phyloP scores from a whole-genome alignment of 2,797 vertebrate species.

The Okamejei kenojei region DNA sequence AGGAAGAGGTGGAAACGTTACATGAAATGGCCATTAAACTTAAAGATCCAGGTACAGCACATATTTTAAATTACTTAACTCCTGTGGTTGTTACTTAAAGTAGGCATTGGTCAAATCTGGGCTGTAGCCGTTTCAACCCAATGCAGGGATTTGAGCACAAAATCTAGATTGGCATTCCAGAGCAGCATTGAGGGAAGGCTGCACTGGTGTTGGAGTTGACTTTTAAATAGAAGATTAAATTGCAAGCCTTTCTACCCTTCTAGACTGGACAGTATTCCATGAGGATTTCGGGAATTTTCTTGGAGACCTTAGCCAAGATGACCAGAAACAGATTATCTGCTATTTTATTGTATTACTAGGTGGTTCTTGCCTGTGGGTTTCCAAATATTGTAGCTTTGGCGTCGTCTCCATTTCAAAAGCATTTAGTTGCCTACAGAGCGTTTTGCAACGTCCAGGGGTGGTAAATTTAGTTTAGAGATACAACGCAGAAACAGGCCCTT shows the following conservation, averaged over 20 bases:
- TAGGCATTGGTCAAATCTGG: neutral
- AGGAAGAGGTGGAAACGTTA: slow-evolving; percentile 88
- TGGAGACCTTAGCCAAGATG: neutral
- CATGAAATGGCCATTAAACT: slow-evolving; percentile 83
- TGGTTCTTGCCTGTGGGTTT: neutral
- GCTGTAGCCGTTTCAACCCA: neutral
- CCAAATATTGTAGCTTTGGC: neutral
- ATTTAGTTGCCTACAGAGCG: neutral
- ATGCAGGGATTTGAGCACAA: neutral
- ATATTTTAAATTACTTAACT: neutral
- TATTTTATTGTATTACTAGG: neutral
- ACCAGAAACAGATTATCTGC: neutral
- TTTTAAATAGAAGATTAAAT: neutral
- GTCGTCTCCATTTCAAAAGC: neutral
- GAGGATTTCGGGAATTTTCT: neutral
- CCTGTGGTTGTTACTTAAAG: neutral
- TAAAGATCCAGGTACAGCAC: slow-evolving; percentile 79
- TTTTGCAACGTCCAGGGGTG: neutral
- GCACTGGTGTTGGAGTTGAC: neutral
- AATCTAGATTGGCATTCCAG: neutral
- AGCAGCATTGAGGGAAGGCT: neutral
- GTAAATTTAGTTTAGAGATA: too few relatives aligned
- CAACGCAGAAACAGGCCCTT: too few relatives aligned
- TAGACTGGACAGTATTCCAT: neutral
- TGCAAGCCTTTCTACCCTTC: neutral